Evolutionary conservation across 2,113 vertebrate genomes (phyloP), one percentile per base, ranked within the genome.

Genomic region (Zosterops japonicus): DNA sequence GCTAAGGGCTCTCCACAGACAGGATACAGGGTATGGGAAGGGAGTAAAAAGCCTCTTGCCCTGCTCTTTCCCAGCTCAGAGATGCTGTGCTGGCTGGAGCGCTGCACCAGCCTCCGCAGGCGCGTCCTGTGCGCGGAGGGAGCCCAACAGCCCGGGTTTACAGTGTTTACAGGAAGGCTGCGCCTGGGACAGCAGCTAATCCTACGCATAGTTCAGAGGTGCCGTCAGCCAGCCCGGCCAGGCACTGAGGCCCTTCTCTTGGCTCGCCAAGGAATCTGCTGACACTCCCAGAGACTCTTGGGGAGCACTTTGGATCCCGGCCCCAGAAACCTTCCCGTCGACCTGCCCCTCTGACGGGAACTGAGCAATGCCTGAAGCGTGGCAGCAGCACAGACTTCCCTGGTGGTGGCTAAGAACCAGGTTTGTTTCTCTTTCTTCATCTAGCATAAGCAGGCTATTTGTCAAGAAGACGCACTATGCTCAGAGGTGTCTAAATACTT

Each of bases 311-410:
- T 95, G 84, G 88, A 94, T 68, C n/a, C 82, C 0, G 7, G 78
- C 90, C 6, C 6, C 69, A 53, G 71, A 35, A 94, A 80, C 28
- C 74, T 86, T 94, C 70, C 44, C 56, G 44, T 46, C 0, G 5
- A 93, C 94, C 92, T 85, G 86, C 68, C 78, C 56, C 61, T 87
- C 71, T 94, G 94, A 94, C 77, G 25, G 93, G 94, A 96, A 94
- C 72, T 8, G 10, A 87, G 57, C 0, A 1, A 55, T 59, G 90
- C 35, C 42, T 39, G 77, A 61, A 67, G 33, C 8, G 67, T 8
- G 79, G 68, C 81, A 64, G 68, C 85, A 41, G n/a, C 12, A 12
- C 28, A 23, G 67, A 33, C 44, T 87, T 75, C 23, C 3, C 6
- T 46, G 65, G 88, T 25, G 65, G 76, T 15, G 68, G 83, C 63